These are phyloP conservation scores for Charadrius vociferus DNA, from an alignment of 2,113 vertebrate genomes.

Conservation along the genomic window DNA sequence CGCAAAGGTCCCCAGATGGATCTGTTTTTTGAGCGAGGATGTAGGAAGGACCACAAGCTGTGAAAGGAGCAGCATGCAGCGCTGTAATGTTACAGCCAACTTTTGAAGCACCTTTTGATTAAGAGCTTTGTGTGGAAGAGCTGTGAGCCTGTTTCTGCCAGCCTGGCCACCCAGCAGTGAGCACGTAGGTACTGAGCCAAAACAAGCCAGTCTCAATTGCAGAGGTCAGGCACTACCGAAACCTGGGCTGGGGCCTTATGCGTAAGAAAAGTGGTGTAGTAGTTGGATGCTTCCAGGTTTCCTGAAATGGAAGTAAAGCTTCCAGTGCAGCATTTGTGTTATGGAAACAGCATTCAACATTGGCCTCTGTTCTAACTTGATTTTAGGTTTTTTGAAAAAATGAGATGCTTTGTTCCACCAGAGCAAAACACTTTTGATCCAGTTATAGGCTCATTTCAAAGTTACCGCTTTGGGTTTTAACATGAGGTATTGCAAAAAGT, in stretches of 20 bases:
- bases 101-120: not conserved
- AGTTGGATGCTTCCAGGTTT: not conserved
- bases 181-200: not conserved
- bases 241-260: not conserved
- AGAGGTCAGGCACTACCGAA: not conserved
- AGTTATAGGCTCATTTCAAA: not conserved
- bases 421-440: not conserved
- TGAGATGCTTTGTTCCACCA: not conserved
- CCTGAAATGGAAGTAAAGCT: not conserved
- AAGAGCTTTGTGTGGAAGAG: not conserved
- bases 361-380: not conserved
- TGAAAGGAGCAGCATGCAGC: not conserved
- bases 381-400: not conserved
- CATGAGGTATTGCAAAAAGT: not conserved
- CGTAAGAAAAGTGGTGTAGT: not conserved
- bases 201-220: not conserved
- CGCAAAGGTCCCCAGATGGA: not conserved
- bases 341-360: not conserved
- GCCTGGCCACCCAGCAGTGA: not conserved
- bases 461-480: not conserved
- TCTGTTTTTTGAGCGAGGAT: not conserved
- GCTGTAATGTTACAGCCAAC: not conserved
- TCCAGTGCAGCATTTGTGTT: not conserved
- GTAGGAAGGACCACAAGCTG: not conserved
- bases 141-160: not conserved